These are phyloP conservation scores for Ditylenchus weischeri DNA, from an alignment of 2,888 invertebrate species.

Conservation along the genomic window DNA sequence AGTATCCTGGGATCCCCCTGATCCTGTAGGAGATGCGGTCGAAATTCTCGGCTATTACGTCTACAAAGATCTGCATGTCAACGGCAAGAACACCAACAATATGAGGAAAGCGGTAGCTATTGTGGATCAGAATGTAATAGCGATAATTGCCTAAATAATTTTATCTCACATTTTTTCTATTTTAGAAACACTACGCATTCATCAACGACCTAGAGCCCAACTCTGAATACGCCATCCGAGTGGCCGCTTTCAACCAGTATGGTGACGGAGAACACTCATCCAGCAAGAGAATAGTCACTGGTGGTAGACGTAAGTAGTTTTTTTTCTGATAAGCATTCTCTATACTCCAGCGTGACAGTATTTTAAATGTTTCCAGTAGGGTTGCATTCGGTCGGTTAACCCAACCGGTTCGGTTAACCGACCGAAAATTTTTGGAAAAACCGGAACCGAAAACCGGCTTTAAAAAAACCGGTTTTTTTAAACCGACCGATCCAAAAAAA, in stretches of 20 bases:
- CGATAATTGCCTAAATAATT: conserved; percentile 9
- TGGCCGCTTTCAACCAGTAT: conserved; percentile 89
- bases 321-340: too few relatives aligned
- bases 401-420: too few relatives aligned
- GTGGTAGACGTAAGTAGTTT: conserved; percentile 65
- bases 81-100: conserved; percentile 36
- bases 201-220: conserved; percentile 84
- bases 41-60: conserved; percentile 89
- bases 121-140: conserved; percentile 38
- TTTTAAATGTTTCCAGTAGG: too few relatives aligned
- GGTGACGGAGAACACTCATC: conserved; percentile 91
- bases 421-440: too few relatives aligned
- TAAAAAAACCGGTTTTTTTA: too few relatives aligned
- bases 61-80: conserved; percentile 63
- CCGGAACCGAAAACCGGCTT: too few relatives aligned
- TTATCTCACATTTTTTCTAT: neutral
- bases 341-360: too few relatives aligned
- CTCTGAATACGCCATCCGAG: conserved; percentile 80
- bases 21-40: conserved; percentile 70
- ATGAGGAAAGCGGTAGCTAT: conserved; percentile 40
- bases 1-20: conserved; percentile 90
- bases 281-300: conserved; percentile 77
- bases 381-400: too few relatives aligned
- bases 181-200: conserved; percentile 47
- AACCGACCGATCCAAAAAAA: too few relatives aligned